Conservation (phyloP, 2,888 invertebrate genomes). For the Linyphia triangularis region DNA sequence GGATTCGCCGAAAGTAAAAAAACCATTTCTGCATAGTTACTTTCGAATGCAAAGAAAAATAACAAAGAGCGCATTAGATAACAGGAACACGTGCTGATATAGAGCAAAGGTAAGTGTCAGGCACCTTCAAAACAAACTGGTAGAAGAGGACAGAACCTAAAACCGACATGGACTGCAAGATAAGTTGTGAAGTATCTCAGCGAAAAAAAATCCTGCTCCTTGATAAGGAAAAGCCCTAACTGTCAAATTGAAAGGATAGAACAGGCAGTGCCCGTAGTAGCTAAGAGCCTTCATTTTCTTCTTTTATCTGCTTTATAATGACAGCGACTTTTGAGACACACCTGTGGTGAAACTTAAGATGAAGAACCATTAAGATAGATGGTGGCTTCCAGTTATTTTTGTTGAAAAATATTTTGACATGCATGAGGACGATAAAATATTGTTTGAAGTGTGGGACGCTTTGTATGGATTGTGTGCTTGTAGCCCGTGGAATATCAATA, state of each 20-base stretch:
- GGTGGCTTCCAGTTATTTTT: neutral
- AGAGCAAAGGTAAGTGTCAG: constrained; percentile 12
- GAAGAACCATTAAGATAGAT: constrained; percentile 7
- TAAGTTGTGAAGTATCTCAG: neutral
- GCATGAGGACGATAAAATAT: no score
- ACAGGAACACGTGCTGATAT: constrained; percentile 13
- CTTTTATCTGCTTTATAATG: constrained; percentile 1
- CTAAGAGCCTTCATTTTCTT: constrained; percentile 1
- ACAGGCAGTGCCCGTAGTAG: constrained; percentile 2
- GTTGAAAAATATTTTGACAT: neutral
- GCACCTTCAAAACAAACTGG: constrained; percentile 31
- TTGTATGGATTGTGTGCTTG: no score
- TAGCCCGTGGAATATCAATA: no score
- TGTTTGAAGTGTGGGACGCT: no score
- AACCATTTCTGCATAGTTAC: neutral
- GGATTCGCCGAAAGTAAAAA: neutral
- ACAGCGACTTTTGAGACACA: constrained; percentile 18
- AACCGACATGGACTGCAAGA: neutral
- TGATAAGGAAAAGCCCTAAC: constrained; percentile 22
- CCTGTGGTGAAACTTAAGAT: constrained; percentile 28
- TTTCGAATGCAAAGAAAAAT: constrained; percentile 3
- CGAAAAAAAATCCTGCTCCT: neutral
- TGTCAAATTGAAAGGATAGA: constrained; percentile 26
- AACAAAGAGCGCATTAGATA: constrained; percentile 14
- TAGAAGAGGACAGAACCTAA: constrained; percentile 8